Conservation (phyloP, 2,888 invertebrate species). For the Eristalinus aeneus region DNA sequence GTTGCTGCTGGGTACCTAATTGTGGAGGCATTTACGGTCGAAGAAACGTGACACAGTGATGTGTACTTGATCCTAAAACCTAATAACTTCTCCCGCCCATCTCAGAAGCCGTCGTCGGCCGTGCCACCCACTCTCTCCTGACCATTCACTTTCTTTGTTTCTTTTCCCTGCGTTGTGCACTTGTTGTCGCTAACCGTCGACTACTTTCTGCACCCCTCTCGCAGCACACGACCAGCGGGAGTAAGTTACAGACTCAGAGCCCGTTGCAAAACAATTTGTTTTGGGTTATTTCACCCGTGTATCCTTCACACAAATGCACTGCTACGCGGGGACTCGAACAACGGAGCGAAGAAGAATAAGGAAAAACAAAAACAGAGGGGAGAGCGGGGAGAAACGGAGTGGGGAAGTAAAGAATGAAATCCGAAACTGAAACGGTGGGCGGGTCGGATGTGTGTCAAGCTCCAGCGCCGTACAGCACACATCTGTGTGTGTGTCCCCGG, state of each 20-base stretch:
- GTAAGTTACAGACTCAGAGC: not conserved
- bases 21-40: constrained; percentile 61
- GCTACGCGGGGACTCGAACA: not conserved
- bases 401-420: constrained; percentile 12
- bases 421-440: constrained; percentile 42
- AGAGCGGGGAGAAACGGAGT: constrained; percentile 14
- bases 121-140: not conserved
- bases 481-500: constrained; percentile 38
- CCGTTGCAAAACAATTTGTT: constrained; percentile 62
- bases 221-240: not conserved
- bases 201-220: constrained; percentile 1
- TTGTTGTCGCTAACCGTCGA: constrained; percentile 53
- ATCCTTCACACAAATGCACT: constrained; percentile 40
- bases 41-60: constrained; percentile 57
- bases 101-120: not conserved
- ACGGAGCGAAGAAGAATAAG: not conserved
- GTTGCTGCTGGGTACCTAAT: constrained; percentile 48
- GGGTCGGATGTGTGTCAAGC: constrained; percentile 66
- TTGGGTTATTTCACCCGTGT: constrained; percentile 66
- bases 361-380: not conserved
- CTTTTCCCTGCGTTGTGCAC: constrained; percentile 15
- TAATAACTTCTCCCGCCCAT: constrained; percentile 51
- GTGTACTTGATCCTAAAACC: constrained; percentile 69
- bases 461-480: constrained; percentile 5
- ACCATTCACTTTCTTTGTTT: not conserved